A percentile compares a stretch with the other conserved stretches of the same genome.
Evolutionary conservation across 2,113 vertebrate species (phyloP).

Genomic region (Ramphastos sulfuratus): DNA sequence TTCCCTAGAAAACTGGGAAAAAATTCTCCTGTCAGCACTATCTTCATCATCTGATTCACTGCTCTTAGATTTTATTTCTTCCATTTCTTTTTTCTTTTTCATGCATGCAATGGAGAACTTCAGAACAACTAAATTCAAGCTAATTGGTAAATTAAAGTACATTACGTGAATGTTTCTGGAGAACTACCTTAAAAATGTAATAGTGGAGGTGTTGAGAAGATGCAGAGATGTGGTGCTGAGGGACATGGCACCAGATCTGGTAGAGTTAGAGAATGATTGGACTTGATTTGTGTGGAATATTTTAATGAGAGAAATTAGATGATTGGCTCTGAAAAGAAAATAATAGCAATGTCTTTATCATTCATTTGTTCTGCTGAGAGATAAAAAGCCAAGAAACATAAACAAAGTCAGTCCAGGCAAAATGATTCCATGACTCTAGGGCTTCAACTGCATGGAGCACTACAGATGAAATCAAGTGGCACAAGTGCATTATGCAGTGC

Average conservation of each 20-base stretch:
- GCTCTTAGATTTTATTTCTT: background rate
- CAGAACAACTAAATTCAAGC: background rate
- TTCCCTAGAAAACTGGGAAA: background rate
- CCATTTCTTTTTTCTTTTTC: background rate
- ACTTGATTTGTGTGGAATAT: too few relatives aligned
- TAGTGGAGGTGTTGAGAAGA: too few relatives aligned
- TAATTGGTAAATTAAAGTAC: background rate
- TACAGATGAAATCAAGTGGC: background rate
- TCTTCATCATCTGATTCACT: background rate
- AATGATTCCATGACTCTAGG: background rate
- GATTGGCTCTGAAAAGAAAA: too few relatives aligned
- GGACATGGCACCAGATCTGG: background rate
- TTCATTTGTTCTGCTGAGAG: background rate
- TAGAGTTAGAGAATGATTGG: too few relatives aligned
- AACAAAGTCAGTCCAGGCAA: too few relatives aligned
- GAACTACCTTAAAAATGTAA: background rate
- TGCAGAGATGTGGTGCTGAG: too few relatives aligned
- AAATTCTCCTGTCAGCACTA: background rate
- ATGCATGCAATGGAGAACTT: background rate
- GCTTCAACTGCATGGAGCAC: background rate
- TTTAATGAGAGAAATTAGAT: too few relatives aligned
- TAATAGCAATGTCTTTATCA: too few relatives aligned
- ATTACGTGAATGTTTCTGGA: background rate
- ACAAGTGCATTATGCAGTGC: rapidly evolving
- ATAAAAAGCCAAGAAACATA: background rate